phyloP scores from a whole-genome alignment of 2,113 vertebrate genomes.

The Muntiacus reevesi region DNA sequence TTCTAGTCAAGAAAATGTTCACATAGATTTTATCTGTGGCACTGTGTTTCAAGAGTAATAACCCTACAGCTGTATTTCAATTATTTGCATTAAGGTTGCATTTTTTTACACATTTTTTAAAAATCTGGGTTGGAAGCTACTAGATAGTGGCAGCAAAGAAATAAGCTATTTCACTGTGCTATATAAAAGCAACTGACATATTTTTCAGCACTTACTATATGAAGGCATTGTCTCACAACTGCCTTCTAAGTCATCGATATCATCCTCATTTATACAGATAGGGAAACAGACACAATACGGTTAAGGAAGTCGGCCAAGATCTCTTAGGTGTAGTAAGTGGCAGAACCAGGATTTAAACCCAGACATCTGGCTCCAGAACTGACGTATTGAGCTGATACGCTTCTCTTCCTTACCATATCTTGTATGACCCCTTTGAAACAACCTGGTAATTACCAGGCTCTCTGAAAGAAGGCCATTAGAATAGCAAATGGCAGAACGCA shows the following conservation, averaged over 20 bases:
- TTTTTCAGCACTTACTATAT: constrained; percentile 21
- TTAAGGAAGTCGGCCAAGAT: neutral
- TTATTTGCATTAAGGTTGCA: constrained; percentile 19
- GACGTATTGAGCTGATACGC: neutral
- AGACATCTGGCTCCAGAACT: neutral
- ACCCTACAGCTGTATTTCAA: neutral
- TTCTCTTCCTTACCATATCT: neutral
- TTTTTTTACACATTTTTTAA: neutral
- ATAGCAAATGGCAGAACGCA: neutral
- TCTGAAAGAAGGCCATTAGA: constrained; percentile 8
- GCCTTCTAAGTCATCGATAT: neutral
- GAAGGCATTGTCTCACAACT: neutral
- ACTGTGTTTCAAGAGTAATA: neutral
- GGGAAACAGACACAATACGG: neutral
- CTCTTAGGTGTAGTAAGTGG: neutral
- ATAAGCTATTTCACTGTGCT: neutral
- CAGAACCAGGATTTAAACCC: neutral
- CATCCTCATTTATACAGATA: neutral
- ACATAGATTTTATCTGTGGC: constrained; percentile 20
- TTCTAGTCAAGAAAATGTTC: constrained; percentile 23
- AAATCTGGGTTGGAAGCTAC: neutral
- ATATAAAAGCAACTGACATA: neutral
- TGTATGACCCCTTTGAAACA: constrained; percentile 16
- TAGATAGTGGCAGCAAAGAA: neutral
- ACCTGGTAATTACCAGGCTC: neutral